Percentiles rank a stretch among this genome's conserved stretches.
Conservation (phyloP, 1,140 invertebrate species). For the Anastatus disparis region DNA sequence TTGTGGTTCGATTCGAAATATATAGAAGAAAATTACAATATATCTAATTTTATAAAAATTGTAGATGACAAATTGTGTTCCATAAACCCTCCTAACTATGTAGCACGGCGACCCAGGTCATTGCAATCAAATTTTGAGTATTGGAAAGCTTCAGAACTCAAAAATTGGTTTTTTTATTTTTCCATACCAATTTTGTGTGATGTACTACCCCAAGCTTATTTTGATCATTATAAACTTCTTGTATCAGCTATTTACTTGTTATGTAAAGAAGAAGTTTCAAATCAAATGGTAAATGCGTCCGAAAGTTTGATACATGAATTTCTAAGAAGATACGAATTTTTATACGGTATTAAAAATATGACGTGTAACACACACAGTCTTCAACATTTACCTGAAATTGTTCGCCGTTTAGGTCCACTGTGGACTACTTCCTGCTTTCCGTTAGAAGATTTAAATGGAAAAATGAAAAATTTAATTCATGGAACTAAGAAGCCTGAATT, state of each 20-base stretch:
- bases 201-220: slow-evolving; percentile 20
- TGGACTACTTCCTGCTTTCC: slow-evolving; percentile 19
- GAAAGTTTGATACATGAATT: slow-evolving; percentile 42
- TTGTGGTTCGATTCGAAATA: slow-evolving; percentile 40
- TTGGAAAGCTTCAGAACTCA: slow-evolving; percentile 40
- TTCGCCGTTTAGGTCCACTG: slow-evolving; percentile 39
- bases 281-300: slow-evolving; percentile 12
- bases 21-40: slow-evolving; percentile 20
- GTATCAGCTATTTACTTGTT: slow-evolving; percentile 26
- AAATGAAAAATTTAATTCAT: background rate
- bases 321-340: background rate
- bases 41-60: slow-evolving; percentile 32
- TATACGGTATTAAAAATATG: slow-evolving; percentile 14
- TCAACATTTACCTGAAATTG: slow-evolving; percentile 35
- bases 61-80: slow-evolving; percentile 22
- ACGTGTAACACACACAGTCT: slow-evolving; percentile 41
- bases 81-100: slow-evolving; percentile 39
- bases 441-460: background rate
- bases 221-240: slow-evolving; percentile 27
- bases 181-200: slow-evolving; percentile 32
- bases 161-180: slow-evolving; percentile 40
- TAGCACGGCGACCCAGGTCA: slow-evolving; percentile 15
- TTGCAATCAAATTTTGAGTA: slow-evolving; percentile 26
- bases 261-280: slow-evolving; percentile 8
- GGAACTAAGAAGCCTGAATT: background rate